A percentile compares a stretch with the other conserved stretches of the same genome.
These are phyloP conservation scores for Mylabris sibirica DNA, from an alignment of 2,888 invertebrate genomes.

Conservation along the genomic window DNA sequence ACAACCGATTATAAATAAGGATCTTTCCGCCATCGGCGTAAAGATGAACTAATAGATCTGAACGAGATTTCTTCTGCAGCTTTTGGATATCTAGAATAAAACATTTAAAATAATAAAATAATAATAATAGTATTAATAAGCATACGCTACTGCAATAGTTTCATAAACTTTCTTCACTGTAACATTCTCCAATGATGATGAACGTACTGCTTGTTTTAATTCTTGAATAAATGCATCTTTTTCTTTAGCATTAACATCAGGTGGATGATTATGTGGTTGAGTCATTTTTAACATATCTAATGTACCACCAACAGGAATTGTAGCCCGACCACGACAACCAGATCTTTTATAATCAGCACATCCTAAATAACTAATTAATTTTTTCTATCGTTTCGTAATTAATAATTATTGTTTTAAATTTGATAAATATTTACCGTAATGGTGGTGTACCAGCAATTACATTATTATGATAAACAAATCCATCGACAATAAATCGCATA, in stretches of 20 bases:
- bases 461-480: constrained; percentile 55
- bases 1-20: constrained; percentile 11
- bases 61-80: constrained; percentile 51
- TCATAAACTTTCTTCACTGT: constrained; percentile 53
- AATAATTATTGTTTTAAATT: background rate
- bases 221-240: constrained; percentile 50
- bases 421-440: constrained; percentile 49
- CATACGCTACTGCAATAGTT: constrained; percentile 52
- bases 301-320: constrained; percentile 49
- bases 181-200: constrained; percentile 37
- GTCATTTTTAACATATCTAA: constrained; percentile 48
- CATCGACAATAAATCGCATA: constrained; percentile 50
- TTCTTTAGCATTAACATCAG: constrained; percentile 51
- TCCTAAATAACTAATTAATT: constrained; percentile 47
- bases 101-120: constrained; percentile 11
- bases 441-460: constrained; percentile 51
- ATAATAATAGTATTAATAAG: constrained; percentile 20
- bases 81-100: constrained; percentile 51
- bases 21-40: constrained; percentile 53
- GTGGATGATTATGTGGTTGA: constrained; percentile 54
- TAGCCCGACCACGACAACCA: constrained; percentile 53
- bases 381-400: background rate
- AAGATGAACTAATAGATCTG: constrained; percentile 51
- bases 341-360: constrained; percentile 53
- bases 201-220: constrained; percentile 46